Base-by-base conservation (phyloP, 2,113 vertebrate species). In the Equus quagga region DNA sequence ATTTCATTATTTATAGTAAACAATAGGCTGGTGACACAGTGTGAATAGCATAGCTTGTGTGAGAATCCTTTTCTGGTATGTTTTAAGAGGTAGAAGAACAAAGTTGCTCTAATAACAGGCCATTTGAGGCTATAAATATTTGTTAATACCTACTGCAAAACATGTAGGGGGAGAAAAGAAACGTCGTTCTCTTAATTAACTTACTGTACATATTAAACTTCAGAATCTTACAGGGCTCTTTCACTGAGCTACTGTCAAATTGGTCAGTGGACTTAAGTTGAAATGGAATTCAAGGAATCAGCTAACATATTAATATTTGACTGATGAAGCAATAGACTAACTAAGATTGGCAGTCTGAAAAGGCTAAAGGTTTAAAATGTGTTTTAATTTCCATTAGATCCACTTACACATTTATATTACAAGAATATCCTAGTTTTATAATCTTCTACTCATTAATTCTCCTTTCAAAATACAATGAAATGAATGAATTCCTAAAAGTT, bases 1-100 rank as follows among this genome's bases (percentile, higher is more conserved):
- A 80, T 92, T 95, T 90, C 56, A 72, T 92, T 96, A 96, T 96
- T 96, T 88, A 78, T 51, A 76, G 94, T 76, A 95, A 96, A 94
- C 90, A 96, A 90, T 15, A 95, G 94, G 82, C 31, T 0, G 2
- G 78, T 75, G 73, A 87, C 81, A 81, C 24, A 46, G 36, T 75
- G 44, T 83, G 78, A 92, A 56, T 26, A 54, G 44, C 21, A n/a
- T 15, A 91, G 93, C 49, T 91, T 91, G 84, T 82, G 19, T 56
- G 83, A 97, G 26, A 65, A 54, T 60, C 64, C 36, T 95, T 93
- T 87, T 24, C 64, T 83, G 46, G 72, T 41, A 13, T 84, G 28
- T 78, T 92, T 96, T 73, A 82, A 93, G 86, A 94, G 28, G 46
- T n/a, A 69, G 54, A 96, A 84, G n/a, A 97, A 94, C 83, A 97